Percentiles rank a stretch among this genome's conserved stretches.
phyloP scores from a whole-genome alignment of 2,888 invertebrate genomes.

The Synanthedon andrenaeformis region DNA sequence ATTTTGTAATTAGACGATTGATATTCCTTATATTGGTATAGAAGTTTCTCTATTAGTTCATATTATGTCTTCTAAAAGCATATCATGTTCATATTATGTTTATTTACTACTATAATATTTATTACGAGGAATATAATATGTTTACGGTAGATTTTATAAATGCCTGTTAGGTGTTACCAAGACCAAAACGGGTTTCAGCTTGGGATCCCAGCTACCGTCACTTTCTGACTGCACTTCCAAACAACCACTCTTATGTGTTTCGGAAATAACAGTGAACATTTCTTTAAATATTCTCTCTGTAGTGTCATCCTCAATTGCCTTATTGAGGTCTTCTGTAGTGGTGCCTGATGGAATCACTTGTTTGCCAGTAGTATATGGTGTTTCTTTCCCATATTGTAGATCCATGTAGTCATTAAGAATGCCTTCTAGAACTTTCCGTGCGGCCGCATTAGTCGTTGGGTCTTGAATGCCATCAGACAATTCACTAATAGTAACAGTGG shows the following conservation, averaged over 20 bases:
- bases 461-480: slow-evolving; percentile 35
- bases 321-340: slow-evolving; percentile 36
- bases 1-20: no score
- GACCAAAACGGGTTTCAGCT: slow-evolving; percentile 44
- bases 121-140: no score
- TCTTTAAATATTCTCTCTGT: slow-evolving; percentile 37
- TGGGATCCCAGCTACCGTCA: slow-evolving; percentile 48
- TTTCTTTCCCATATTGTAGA: slow-evolving; percentile 44
- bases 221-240: slow-evolving; percentile 34
- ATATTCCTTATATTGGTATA: no score
- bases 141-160: not conserved
- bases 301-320: slow-evolving; percentile 24
- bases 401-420: slow-evolving; percentile 57
- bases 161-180: slow-evolving; percentile 33
- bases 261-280: slow-evolving; percentile 40
- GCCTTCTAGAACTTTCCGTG: slow-evolving; percentile 45
- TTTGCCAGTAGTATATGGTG: slow-evolving; percentile 54
- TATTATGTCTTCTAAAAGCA: no score
- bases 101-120: no score
- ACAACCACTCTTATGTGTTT: slow-evolving; percentile 40
- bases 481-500: slow-evolving; percentile 39
- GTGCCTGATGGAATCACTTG: slow-evolving; percentile 37
- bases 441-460: slow-evolving; percentile 24
- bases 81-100: no score
- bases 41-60: no score